Evolutionary conservation across 2,113 vertebrate species (phyloP).

Genomic region (Chitala chitala): DNA sequence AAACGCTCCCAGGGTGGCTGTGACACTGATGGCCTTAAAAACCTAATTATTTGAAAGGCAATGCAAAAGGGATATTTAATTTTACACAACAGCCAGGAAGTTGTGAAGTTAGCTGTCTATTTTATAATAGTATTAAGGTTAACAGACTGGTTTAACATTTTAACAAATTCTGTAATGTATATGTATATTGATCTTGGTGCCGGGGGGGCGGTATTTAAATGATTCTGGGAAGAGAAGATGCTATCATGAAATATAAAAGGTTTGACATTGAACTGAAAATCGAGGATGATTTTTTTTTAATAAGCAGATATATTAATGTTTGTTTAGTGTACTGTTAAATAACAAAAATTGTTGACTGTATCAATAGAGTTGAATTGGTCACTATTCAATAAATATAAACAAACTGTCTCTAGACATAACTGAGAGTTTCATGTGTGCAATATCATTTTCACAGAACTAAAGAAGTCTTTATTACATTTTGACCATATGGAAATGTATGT

Average conservation of each 20-base stretch:
- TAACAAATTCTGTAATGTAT: conserved; percentile 24
- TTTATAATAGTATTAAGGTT: conserved; percentile 31
- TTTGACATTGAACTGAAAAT: conserved; percentile 31
- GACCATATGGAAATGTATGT: too few relatives aligned
- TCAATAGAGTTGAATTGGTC: too few relatives aligned
- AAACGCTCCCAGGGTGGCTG: too few relatives aligned
- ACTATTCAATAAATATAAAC: too few relatives aligned
- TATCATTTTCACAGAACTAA: too few relatives aligned
- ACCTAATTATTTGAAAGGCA: conserved; percentile 21
- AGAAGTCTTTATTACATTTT: too few relatives aligned
- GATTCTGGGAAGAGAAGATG: conserved; percentile 13
- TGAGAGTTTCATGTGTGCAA: too few relatives aligned
- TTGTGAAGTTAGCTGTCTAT: conserved; percentile 33
- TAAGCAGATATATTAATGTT: not conserved
- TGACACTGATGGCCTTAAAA: too few relatives aligned
- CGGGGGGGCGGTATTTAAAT: conserved; percentile 23
- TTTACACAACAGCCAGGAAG: conserved; percentile 38
- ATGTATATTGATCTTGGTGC: conserved; percentile 27
- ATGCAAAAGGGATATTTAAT: conserved; percentile 30
- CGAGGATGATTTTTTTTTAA: conserved; percentile 10
- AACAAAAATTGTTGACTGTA: too few relatives aligned
- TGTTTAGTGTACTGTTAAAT: not conserved
- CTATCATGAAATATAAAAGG: conserved; percentile 31
- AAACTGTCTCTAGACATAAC: too few relatives aligned
- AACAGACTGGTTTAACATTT: conserved; percentile 27